These are phyloP conservation scores for Maniola hyperantus DNA, from an alignment of 2,888 invertebrate species.

Conservation along the genomic window DNA sequence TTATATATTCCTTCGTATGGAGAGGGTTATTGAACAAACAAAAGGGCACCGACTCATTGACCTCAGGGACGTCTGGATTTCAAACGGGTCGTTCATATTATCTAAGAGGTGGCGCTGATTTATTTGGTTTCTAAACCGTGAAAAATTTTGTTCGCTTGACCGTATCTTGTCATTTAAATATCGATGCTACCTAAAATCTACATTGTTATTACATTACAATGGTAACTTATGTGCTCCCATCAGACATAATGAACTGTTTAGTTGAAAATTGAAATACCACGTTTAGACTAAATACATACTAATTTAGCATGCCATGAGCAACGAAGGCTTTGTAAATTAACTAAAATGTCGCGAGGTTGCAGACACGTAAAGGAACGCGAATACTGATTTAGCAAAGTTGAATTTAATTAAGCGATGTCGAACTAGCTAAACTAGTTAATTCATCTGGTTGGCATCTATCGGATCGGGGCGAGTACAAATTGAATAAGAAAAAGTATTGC, in stretches of 20 bases:
- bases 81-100: too few relatives aligned
- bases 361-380: constrained; percentile 16
- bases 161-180: too few relatives aligned
- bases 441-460: not conserved
- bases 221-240: too few relatives aligned
- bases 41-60: too few relatives aligned
- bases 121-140: too few relatives aligned
- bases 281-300: not conserved
- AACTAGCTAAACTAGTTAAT: constrained; percentile 10
- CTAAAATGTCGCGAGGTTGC: constrained; percentile 20
- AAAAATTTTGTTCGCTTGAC: too few relatives aligned
- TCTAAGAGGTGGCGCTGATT: too few relatives aligned
- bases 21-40: too few relatives aligned
- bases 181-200: too few relatives aligned
- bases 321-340: constrained; percentile 21
- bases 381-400: constrained; percentile 9
- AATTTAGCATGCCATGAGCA: constrained; percentile 16
- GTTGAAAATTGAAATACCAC: not conserved
- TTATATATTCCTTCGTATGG: too few relatives aligned
- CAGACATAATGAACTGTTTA: not conserved
- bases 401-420: constrained; percentile 17
- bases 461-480: not conserved
- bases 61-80: too few relatives aligned
- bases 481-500: constrained; percentile 2
- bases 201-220: too few relatives aligned